Base-by-base conservation (phyloP, 2,888 invertebrate genomes). In the Pyrochroa serraticornis region DNA sequence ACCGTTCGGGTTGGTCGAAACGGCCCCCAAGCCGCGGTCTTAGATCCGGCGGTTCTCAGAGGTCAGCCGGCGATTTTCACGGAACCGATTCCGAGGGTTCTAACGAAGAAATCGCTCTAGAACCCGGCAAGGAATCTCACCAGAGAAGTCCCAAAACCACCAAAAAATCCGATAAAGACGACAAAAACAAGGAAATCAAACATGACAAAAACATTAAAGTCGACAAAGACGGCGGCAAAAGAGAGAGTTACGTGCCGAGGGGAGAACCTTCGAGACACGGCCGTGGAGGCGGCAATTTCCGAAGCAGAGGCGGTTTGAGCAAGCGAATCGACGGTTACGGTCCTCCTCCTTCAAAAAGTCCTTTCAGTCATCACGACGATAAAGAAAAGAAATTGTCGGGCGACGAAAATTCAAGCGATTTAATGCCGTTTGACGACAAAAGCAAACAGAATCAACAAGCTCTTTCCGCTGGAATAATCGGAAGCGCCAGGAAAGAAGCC, bases 221-320 rank as follows among this genome's bases (percentile, higher is more conserved):
- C 22, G 22, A 22, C 22, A 70, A 58, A 6, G 72, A 74, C 6
- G 60, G 8, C 35, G 41, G 30, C 73, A 82, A 81, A 63, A 81
- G 86, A 54, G 90, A 91, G 71, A 90, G 89, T 43, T 93, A 93
- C 79, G 89, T 91, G 1, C 94, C 94, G 0, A 85, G 93, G 13
- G 95, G 95, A 0, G 94, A 94, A 77, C 95, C 95, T 0, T 93
- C 93, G 1, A 83, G 94, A 46, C 87, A 94, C 55, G 95, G 95
- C 3, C 84, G 95, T 59, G 92, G 90, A 9, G 84, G 84, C 1
- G 73, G 73, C 41, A 71, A 67, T 44, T 70, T 73, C 51, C 60
- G 72, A 42, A 62, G 69, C 35, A 68, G 70, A 65, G 82, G 84
- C 34, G 82, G 81, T 61, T 81, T 83, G 13, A 84, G 87, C 54